Percentiles rank a stretch among this genome's conserved stretches.
phyloP scores from a whole-genome alignment of 2,888 invertebrate genomes.

The Lepetodrilus schrolli region DNA sequence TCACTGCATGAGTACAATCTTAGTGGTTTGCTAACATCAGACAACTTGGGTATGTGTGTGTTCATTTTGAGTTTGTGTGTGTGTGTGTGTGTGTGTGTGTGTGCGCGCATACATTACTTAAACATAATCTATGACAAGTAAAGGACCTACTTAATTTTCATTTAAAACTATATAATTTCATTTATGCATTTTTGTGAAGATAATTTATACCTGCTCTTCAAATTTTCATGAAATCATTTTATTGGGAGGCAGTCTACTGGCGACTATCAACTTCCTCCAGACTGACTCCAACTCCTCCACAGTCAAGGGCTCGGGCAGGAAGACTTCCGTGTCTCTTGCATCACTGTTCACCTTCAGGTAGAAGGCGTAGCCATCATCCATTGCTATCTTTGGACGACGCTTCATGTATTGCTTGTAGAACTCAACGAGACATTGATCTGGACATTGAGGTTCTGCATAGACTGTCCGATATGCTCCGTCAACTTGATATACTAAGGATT shows the following conservation, averaged over 20 bases:
- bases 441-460: background rate
- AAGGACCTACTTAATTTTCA: too few species aligned
- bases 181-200: too few species aligned
- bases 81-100: too few species aligned
- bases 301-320: background rate
- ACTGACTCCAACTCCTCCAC: background rate
- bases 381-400: background rate
- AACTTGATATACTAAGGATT: background rate
- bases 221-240: too few species aligned
- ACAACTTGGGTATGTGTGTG: too few species aligned
- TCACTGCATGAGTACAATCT: too few species aligned
- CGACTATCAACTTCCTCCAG: background rate
- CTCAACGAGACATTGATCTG: background rate
- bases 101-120: too few species aligned
- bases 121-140: too few species aligned
- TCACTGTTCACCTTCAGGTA: background rate
- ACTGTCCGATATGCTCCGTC: background rate
- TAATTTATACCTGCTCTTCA: too few species aligned
- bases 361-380: background rate
- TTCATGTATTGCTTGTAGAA: background rate
- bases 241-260: background rate
- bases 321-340: background rate
- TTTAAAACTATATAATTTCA: too few species aligned
- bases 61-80: too few species aligned
- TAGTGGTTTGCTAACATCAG: too few species aligned